Evolutionary conservation across 2,888 invertebrate genomes (phyloP), one percentile per base, ranked within the genome.

Genomic region (Pollenia labialis): DNA sequence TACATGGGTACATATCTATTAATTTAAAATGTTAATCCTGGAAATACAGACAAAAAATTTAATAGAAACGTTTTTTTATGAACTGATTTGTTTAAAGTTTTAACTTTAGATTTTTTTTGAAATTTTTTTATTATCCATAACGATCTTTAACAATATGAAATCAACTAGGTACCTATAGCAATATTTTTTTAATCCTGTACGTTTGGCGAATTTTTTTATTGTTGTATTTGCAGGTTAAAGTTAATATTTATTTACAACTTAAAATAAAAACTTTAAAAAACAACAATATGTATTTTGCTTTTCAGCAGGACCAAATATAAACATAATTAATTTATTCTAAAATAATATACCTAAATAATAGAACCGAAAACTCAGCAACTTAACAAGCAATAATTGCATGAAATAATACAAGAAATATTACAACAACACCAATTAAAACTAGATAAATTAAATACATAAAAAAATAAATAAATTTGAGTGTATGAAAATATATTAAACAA

Each of bases 301-400:
- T 69, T 44, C 54, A 60, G 60, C 52, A 83, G 76, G 69, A 83
- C 76, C 82, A 82, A 76, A 69, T 50, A 52, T 64, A 52, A 42
- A 42, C 32, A 32, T 46, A 68, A 18, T 42, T 60, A 44, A 44
- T 52, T 44, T 32, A 62, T 80, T 71, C 32, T 71, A 62, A 16
- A 32, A 56, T 46, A 46, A 46, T 18, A 44, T 44, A 77, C 23
- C 50, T 9, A 52, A 62, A 52, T 14, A 40, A n/a, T 54, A 50
- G 64, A 50, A 18, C 8, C 46, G 23, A 76, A 60, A 80, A 50
- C 56, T 56, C 0, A 58, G 75, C 54, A 62, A 85, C 60, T 66
- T 66, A 72, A 85, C 64, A 66, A 85, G 76, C 58, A 79, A 82
- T 79, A 87, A 75, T 50, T 71, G 71, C 69, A 87, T 80, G 42